Evolutionary conservation across 2,113 vertebrate species (phyloP), one percentile per base, ranked within the genome.

Genomic region (Lontra canadensis): DNA sequence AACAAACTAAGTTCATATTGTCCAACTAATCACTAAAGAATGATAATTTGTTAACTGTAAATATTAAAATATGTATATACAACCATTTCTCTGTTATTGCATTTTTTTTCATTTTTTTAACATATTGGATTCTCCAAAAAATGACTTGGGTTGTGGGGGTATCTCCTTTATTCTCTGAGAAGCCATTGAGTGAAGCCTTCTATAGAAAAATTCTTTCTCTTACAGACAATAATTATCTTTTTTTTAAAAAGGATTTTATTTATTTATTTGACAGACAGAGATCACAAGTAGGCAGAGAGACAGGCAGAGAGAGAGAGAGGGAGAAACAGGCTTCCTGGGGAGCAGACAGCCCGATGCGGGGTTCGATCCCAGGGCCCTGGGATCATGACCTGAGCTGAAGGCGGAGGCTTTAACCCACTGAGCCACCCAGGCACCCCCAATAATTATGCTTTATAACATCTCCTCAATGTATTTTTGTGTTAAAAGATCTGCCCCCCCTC

Each of bases 31-130:
- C 52, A n/a, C 26, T 57, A 21, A 83, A 89, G 44, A 42, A 74
- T 25, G 7, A 76, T 86, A 39, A 90, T 57, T 61, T 88, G 31
- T 88, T 95, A 23, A 84, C n/a, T 34, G 47, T 69, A 76, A 93
- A 47, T 57, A 69, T 42, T 87, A 44, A n/a, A 7, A 52, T 42
- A 47, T 34, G 57, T 36, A 73, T 79, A 2, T 65, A 59, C 4
- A 29, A 25, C 4, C 18, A 59, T 47, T 47, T 76, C 90, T 78
- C 11, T 88, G 23, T 82, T 52, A 52, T 6, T 4, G 9, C 10
- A 88, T 84, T 84, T 84, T 84, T 84, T 36, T 92, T 96, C 21
- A 69, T 39, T 52, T 93, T 93, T 89, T 84, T 85, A 59, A 78
- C 44, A 52, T 59, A 47, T 15, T 82, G 23, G 65, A 87, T 80